A percentile compares a stretch with the other conserved stretches of the same genome.
These are phyloP conservation scores for Melitaea cinxia DNA, from an alignment of 1,140 invertebrate genomes.

Conservation along the genomic window DNA sequence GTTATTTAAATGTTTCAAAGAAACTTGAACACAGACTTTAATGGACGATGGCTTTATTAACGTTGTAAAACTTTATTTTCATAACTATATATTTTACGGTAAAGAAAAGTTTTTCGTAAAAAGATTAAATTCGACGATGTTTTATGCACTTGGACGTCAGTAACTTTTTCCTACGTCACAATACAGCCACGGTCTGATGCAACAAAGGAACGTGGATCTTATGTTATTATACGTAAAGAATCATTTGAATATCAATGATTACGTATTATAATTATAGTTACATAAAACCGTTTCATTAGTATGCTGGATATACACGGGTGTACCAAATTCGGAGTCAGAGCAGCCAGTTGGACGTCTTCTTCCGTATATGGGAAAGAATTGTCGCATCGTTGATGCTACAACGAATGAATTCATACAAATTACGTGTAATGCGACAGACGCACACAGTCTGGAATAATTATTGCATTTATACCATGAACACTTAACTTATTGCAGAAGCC, in stretches of 20 bases:
- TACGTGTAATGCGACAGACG: slow-evolving; percentile 10
- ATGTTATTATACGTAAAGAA: slow-evolving; percentile 14
- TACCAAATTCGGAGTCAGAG: slow-evolving; percentile 33
- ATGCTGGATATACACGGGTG: slow-evolving; percentile 30
- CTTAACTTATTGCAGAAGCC: not conserved
- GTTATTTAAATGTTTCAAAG: no score
- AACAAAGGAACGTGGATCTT: not conserved
- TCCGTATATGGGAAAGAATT: slow-evolving; percentile 29
- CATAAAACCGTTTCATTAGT: slow-evolving; percentile 31
- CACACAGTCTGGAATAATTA: slow-evolving; percentile 24
- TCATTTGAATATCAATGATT: slow-evolving; percentile 20
- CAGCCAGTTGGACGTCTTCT: slow-evolving; percentile 31
- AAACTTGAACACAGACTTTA: no score
- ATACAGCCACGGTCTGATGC: not conserved
- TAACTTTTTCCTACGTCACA: not conserved
- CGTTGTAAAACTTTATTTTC: not conserved
- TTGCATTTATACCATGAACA: slow-evolving; percentile 3
- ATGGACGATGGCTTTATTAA: not conserved
- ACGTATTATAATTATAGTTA: slow-evolving; percentile 28
- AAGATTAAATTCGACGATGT: not conserved
- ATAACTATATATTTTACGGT: not conserved
- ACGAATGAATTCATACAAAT: slow-evolving; percentile 22
- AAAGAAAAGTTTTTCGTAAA: not conserved
- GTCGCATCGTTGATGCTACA: slow-evolving; percentile 15
- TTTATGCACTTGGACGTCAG: not conserved